Base-by-base conservation (phyloP, 2,888 invertebrate genomes). In the Diarsia rubi region DNA sequence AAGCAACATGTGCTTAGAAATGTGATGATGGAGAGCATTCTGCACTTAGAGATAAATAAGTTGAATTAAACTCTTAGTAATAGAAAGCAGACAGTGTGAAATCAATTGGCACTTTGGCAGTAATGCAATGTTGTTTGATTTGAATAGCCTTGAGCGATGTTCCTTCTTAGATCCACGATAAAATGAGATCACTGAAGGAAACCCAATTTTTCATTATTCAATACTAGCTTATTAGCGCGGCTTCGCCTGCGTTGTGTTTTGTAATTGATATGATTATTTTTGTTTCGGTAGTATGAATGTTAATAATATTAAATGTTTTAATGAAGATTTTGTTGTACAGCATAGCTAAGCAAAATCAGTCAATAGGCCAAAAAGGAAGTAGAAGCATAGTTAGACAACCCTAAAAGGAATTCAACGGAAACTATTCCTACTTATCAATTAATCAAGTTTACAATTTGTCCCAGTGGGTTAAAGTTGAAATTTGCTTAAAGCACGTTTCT, bases 1-100 rank as follows among this genome's bases (percentile, higher is more conserved):
- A 45, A 57, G 24, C 78, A 69, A 66, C 62, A 31, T 57, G 47
- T 64, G 59, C 59, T 64, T 70, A 12, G 42, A 73, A 82, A 72
- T 47, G 57, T 69, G 72, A 63, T 66, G 73, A 73, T 70, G 64
- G 11, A 83, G 27, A 83, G 69, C 49, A 73, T 63, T 57, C 27
- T 59, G 59, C 57, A 67, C 64, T 63, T 62, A 75, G 57, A 65
- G 19, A 64, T 81, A 47, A 64, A 64, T 31, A 45, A 65, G 45
- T 27, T 65, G 63, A 68, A 52, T 75, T 63, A 49, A 59, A 67
- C 57, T 66, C 45, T 16, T 49, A 66, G 24, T 74, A 44, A 67
- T 47, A 79, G 21, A 73, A 67, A 67, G 62, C 62, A 62, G 47
- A 54, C 37, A 75, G 52, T 47, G 59, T 75, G 52, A 75, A 81